Percentiles rank a stretch among this genome's conserved stretches.
phyloP scores from a whole-genome alignment of 92 coral and sea anemone genomes.

The Micromussa lordhowensis region DNA sequence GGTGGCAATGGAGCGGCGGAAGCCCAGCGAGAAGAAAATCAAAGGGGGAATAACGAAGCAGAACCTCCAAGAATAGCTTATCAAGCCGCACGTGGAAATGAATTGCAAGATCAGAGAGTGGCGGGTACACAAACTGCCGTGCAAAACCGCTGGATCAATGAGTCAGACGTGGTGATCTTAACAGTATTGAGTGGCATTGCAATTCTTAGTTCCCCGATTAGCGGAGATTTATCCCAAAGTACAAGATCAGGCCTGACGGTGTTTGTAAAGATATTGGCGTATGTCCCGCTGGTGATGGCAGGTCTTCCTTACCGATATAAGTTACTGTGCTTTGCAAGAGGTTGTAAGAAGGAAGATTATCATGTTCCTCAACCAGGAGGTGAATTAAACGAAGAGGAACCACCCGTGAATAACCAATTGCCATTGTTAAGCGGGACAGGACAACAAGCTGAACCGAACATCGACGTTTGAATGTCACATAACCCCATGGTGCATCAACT shows the following conservation, averaged over 20 bases:
- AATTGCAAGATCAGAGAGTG: too few species aligned
- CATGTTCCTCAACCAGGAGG: background rate
- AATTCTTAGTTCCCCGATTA: background rate
- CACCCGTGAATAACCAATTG: background rate
- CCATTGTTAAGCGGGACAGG: background rate
- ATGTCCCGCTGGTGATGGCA: slow-evolving; percentile 14
- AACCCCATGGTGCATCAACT: background rate
- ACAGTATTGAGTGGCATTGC: background rate
- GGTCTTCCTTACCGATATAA: background rate
- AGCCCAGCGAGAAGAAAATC: too few species aligned
- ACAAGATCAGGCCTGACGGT: background rate
- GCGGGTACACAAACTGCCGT: background rate
- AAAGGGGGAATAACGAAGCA: too few species aligned
- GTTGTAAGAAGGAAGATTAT: background rate
- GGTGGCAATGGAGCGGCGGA: too few species aligned
- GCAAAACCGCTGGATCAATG: background rate
- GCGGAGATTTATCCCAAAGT: background rate
- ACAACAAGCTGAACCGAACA: background rate
- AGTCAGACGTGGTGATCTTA: slow-evolving; percentile 6
- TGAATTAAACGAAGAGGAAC: background rate
- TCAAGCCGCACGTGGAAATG: too few species aligned
- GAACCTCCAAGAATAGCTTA: too few species aligned
- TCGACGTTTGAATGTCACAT: background rate
- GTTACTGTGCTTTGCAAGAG: background rate
- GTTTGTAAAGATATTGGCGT: slow-evolving; percentile 4